Conservation (phyloP, 2,888 invertebrate species). For the Lamellibrachia columna region DNA sequence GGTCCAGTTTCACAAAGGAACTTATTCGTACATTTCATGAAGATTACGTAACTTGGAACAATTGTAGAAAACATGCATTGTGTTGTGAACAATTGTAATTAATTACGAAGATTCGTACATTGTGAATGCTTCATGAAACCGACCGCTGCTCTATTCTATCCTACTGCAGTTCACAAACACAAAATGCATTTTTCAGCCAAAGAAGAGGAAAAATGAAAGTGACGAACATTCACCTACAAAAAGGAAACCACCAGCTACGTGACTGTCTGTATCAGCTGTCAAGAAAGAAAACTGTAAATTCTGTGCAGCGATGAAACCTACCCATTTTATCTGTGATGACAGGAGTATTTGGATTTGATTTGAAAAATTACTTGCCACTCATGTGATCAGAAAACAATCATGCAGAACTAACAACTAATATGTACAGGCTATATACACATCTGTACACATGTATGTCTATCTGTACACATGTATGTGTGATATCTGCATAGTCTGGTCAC, state of each 20-base stretch:
- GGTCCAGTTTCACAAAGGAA: too few relatives aligned
- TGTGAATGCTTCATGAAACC: background rate
- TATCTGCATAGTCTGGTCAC: background rate
- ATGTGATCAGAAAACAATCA: background rate
- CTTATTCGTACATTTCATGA: too few relatives aligned
- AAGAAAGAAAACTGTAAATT: background rate
- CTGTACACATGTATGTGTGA: background rate
- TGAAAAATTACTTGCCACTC: background rate
- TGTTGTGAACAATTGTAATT: too few relatives aligned
- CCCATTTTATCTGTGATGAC: background rate
- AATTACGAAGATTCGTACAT: too few relatives aligned
- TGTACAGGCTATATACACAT: background rate
- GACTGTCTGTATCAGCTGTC: background rate
- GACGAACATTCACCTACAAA: background rate
- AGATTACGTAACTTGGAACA: too few relatives aligned
- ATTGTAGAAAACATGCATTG: too few relatives aligned
- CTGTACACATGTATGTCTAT: background rate
- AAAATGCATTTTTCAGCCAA: slow-evolving; percentile 20
- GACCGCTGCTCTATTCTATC: background rate
- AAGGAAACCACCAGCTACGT: background rate
- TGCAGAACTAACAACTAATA: background rate
- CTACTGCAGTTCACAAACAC: too few relatives aligned
- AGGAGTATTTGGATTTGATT: background rate
- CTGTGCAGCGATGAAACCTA: background rate
- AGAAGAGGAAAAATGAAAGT: slow-evolving; percentile 25